Conservation (phyloP, 2,113 vertebrate genomes). For the Brachirus orientalis region DNA sequence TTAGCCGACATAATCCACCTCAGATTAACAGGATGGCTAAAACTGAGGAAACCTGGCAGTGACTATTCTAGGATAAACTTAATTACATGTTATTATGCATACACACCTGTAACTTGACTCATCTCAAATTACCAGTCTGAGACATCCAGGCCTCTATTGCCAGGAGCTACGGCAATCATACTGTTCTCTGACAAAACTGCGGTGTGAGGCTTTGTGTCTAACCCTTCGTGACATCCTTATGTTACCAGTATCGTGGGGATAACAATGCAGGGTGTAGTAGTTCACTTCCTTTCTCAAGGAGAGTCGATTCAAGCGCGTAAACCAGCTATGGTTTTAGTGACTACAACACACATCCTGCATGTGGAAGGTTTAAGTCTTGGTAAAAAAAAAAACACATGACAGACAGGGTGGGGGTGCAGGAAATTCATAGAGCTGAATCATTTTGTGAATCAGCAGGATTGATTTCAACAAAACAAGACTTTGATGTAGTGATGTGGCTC, state of each 20-base stretch:
- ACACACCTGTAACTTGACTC: constrained; percentile 66
- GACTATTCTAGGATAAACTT: not conserved
- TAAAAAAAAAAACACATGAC: constrained; percentile 23
- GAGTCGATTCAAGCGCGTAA: constrained; percentile 24
- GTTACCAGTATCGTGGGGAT: constrained; percentile 53
- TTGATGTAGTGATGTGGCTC: constrained; percentile 9
- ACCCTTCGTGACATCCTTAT: constrained; percentile 53
- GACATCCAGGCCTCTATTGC: constrained; percentile 51
- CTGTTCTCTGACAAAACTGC: constrained; percentile 38
- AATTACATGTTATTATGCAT: constrained; percentile 18
- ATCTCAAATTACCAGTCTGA: constrained; percentile 59
- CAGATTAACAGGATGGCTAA: not conserved
- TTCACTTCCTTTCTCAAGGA: constrained; percentile 40
- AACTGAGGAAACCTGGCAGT: not conserved
- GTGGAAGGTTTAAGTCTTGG: constrained; percentile 29
- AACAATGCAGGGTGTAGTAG: constrained; percentile 50
- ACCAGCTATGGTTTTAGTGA: constrained; percentile 24
- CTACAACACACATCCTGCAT: constrained; percentile 19
- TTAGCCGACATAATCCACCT: not conserved
- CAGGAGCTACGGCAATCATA: constrained; percentile 64
- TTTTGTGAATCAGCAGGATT: constrained; percentile 38
- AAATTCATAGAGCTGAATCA: constrained; percentile 29
- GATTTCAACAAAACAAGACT: constrained; percentile 24
- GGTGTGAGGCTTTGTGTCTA: constrained; percentile 59
- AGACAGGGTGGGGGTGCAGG: constrained; percentile 1